Percentiles rank a stretch among this genome's conserved stretches.
Conservation (phyloP, 2,797 vertebrate genomes). For the Decapterus maruadsi region DNA sequence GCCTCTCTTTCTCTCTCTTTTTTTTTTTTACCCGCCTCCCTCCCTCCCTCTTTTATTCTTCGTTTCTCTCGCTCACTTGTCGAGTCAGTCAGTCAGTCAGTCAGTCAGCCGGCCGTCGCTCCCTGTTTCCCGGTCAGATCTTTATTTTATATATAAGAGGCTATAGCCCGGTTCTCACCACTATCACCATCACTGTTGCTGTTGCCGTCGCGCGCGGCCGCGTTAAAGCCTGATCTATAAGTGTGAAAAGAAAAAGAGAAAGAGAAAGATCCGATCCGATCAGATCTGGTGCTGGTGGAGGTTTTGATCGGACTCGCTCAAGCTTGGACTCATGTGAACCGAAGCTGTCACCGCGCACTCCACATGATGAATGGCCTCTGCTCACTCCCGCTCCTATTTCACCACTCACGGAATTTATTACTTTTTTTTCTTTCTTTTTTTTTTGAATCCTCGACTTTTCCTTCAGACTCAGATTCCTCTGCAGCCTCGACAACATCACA, state of each 20-base stretch:
- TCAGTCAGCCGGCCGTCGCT: conserved; percentile 13
- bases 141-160: not conserved
- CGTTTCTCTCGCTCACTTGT: not conserved
- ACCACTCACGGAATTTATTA: conserved; percentile 28
- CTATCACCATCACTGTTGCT: too few relatives aligned
- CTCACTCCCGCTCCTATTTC: conserved; percentile 7
- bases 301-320: conserved; percentile 76
- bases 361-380: conserved; percentile 54
- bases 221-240: conserved; percentile 64
- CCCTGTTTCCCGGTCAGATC: conserved; percentile 61
- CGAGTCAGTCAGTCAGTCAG: too few relatives aligned
- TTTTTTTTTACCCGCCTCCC: not conserved
- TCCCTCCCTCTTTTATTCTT: not conserved
- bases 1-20: conserved; percentile 22
- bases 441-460: conserved; percentile 8
- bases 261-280: conserved; percentile 29
- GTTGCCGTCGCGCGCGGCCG: conserved; percentile 44
- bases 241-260: conserved; percentile 59
- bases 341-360: conserved; percentile 51
- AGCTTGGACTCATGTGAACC: conserved; percentile 62
- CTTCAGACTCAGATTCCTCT: not conserved
- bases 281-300: conserved; percentile 34
- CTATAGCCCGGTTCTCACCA: conserved; percentile 12
- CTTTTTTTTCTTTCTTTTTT: conserved; percentile 30
- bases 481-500: not conserved